Percentiles rank a stretch among this genome's conserved stretches.
Evolutionary conservation across 2,888 invertebrate genomes (phyloP).

Genomic region (Itoplectis maculator): DNA sequence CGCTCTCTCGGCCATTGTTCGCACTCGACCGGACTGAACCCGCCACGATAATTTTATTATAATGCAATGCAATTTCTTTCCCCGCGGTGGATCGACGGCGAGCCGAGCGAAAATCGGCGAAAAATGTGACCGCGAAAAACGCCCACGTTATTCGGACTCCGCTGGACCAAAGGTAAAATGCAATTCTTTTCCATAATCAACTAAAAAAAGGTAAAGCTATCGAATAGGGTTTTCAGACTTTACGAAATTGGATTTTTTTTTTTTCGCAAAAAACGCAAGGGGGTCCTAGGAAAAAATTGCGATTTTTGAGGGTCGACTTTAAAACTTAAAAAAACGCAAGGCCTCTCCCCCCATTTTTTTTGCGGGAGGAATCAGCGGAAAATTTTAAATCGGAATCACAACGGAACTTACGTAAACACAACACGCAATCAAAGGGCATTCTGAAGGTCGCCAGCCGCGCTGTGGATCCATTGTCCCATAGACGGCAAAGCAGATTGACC

Average conservation of each 20-base stretch:
- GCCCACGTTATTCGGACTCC: background rate
- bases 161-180: too few species aligned
- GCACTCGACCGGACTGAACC: constrained; percentile 31
- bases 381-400: too few species aligned
- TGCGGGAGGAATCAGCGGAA: too few species aligned
- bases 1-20: constrained; percentile 42
- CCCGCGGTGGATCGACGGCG: background rate
- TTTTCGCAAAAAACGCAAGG: too few species aligned
- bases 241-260: too few species aligned
- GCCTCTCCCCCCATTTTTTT: too few species aligned
- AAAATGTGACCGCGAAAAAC: background rate
- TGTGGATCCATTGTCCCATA: constrained; percentile 9
- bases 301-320: too few species aligned
- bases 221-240: too few species aligned
- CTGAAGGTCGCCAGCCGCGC: background rate
- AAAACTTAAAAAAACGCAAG: too few species aligned
- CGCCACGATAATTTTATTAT: constrained; percentile 23
- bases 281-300: too few species aligned
- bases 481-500: constrained; percentile 32
- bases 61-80: background rate
- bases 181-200: too few species aligned
- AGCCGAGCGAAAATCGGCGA: background rate
- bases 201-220: too few species aligned
- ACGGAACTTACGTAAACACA: background rate
- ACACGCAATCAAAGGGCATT: background rate